Evolutionary conservation across 2,888 invertebrate genomes (phyloP).

Genomic region (Zaprionus obscuricornis): DNA sequence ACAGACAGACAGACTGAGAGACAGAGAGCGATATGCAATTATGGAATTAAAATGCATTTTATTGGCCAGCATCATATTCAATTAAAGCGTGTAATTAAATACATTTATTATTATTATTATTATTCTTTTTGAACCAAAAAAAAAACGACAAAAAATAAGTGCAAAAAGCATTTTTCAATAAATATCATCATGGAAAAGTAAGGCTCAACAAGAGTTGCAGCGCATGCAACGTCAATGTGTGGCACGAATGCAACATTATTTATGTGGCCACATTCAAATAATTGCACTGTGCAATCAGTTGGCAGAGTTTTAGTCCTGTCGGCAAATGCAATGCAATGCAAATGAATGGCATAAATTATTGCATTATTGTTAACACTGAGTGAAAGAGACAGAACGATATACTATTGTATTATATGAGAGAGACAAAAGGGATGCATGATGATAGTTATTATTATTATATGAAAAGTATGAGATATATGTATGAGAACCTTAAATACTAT

Average conservation of each 20-base stretch:
- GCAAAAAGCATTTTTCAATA: slow-evolving; percentile 60
- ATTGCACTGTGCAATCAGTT: slow-evolving; percentile 60
- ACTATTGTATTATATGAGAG: not conserved
- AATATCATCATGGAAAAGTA: no score
- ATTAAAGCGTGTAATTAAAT: slow-evolving; percentile 31
- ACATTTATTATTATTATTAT: slow-evolving; percentile 26
- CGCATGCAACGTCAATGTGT: slow-evolving; percentile 33
- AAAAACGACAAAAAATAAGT: no score
- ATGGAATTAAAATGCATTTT: slow-evolving; percentile 1
- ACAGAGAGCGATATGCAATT: no score
- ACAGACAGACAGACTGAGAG: not conserved
- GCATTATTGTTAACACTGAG: slow-evolving; percentile 58
- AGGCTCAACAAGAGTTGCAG: slow-evolving; percentile 11
- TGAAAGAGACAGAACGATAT: not conserved
- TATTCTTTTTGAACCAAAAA: no score
- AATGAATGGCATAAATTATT: slow-evolving; percentile 69
- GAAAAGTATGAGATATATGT: not conserved
- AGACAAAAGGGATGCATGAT: not conserved
- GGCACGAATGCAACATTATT: slow-evolving; percentile 49
- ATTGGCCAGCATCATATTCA: not conserved
- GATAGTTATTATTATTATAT: not conserved
- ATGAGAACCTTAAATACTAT: slow-evolving; percentile 41
- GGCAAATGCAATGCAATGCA: slow-evolving; percentile 43
- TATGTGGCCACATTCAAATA: slow-evolving; percentile 42
- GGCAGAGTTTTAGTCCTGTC: slow-evolving; percentile 43